Percentiles rank a stretch among this genome's conserved stretches.
phyloP scores from a whole-genome alignment of 2,888 invertebrate genomes.

The Pteria penguin region DNA sequence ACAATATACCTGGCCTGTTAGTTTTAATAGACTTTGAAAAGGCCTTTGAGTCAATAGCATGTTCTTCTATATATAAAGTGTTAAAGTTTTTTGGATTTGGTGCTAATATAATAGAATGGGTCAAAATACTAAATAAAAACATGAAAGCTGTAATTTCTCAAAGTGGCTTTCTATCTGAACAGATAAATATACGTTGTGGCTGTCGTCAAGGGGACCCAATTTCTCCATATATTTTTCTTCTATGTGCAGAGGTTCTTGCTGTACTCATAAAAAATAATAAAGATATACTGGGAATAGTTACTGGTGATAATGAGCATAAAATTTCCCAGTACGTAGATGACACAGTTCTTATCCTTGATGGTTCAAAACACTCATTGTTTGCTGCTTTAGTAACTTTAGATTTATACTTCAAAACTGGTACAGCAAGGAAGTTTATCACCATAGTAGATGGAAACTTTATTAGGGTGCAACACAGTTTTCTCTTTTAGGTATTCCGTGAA shows the following conservation, averaged over 20 bases:
- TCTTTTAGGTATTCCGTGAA: too few species aligned
- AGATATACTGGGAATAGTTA: constrained; percentile 15
- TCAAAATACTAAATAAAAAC: constrained; percentile 3
- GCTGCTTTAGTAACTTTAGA: neutral
- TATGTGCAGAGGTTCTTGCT: too few species aligned
- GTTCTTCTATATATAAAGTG: constrained; percentile 19
- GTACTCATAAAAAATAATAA: too few species aligned
- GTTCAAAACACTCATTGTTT: neutral
- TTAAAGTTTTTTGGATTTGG: constrained; percentile 23
- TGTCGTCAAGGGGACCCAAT: too few species aligned
- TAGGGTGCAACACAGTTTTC: too few species aligned
- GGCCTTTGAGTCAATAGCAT: constrained; percentile 8
- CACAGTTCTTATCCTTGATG: too few species aligned
- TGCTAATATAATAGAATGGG: too few species aligned
- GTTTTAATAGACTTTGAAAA: constrained; percentile 8
- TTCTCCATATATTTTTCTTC: too few species aligned
- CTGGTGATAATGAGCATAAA: neutral
- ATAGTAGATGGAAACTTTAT: too few species aligned
- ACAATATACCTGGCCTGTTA: neutral
- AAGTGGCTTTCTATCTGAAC: neutral
- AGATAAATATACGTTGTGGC: neutral
- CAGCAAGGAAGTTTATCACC: too few species aligned
- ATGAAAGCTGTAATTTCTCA: neutral
- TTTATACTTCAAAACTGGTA: neutral
- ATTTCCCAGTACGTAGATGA: constrained; percentile 14